Percentiles rank a stretch among this genome's conserved stretches.
Conservation (phyloP, 1,140 invertebrate genomes). For the Heliconius melpomene region DNA sequence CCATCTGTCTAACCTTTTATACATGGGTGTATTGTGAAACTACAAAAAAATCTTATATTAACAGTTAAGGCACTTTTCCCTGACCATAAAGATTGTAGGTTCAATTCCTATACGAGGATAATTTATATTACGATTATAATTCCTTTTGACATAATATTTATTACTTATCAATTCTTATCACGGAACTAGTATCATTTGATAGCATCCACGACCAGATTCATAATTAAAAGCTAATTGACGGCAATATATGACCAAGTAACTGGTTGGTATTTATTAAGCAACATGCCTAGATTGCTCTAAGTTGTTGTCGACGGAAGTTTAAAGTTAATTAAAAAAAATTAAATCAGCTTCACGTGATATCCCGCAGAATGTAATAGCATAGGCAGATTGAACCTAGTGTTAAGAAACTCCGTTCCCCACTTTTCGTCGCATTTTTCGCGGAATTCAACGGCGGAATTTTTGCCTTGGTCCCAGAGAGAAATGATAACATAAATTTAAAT, state of each 20-base stretch:
- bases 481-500: no score
- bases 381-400: not conserved
- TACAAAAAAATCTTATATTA: no score
- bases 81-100: no score
- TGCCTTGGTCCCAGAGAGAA: no score
- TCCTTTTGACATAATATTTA: not conserved
- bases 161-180: conserved; percentile 2
- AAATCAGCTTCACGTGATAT: not conserved
- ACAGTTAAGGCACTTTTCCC: no score
- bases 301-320: not conserved
- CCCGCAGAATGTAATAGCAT: no score
- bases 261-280: conserved; percentile 34
- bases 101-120: no score
- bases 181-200: conserved; percentile 6
- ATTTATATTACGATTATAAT: no score
- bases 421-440: not conserved
- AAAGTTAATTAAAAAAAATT: not conserved
- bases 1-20: no score
- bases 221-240: conserved; percentile 29
- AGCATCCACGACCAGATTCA: conserved; percentile 22
- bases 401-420: not conserved
- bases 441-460: not conserved
- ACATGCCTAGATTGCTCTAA: conserved; percentile 15
- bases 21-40: no score
- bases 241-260: conserved; percentile 29